phyloP scores from a whole-genome alignment of 2,113 vertebrate genomes.

The Actenoides hombroni region DNA sequence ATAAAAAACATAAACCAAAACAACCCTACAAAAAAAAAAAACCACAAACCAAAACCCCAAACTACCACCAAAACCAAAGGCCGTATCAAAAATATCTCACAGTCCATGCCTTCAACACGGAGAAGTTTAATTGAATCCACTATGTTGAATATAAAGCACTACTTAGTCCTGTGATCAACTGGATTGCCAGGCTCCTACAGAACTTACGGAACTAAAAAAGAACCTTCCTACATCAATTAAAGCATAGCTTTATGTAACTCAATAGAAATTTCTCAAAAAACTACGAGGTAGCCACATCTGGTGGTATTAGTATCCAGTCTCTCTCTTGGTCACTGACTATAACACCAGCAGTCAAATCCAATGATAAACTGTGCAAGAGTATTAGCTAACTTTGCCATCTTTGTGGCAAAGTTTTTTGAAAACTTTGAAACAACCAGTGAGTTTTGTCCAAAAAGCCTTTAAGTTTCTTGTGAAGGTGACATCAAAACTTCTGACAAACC shows the following conservation, averaged over 20 bases:
- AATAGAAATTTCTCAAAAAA: not conserved
- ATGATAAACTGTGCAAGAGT: not conserved
- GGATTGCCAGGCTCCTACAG: not conserved
- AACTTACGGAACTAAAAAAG: not conserved
- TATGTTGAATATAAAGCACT: not conserved
- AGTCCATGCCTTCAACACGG: not conserved
- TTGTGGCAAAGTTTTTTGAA: not conserved
- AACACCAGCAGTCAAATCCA: not conserved
- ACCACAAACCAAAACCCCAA: not conserved
- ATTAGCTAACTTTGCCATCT: not conserved
- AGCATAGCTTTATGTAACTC: not conserved
- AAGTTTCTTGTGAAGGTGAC: not conserved
- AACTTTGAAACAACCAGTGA: accelerated
- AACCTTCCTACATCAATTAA: not conserved
- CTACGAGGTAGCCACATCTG: not conserved
- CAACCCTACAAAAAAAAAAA: no score
- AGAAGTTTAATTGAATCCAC: not conserved
- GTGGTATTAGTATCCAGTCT: not conserved
- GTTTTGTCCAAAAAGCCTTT: not conserved
- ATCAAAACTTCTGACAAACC: not conserved
- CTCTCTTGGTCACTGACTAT: not conserved
- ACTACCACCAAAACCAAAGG: not conserved
- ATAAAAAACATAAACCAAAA: no score
- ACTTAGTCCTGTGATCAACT: not conserved
- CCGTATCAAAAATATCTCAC: not conserved